These are phyloP conservation scores for Diceros bicornis DNA, from an alignment of 2,797 vertebrate species.

Conservation along the genomic window DNA sequence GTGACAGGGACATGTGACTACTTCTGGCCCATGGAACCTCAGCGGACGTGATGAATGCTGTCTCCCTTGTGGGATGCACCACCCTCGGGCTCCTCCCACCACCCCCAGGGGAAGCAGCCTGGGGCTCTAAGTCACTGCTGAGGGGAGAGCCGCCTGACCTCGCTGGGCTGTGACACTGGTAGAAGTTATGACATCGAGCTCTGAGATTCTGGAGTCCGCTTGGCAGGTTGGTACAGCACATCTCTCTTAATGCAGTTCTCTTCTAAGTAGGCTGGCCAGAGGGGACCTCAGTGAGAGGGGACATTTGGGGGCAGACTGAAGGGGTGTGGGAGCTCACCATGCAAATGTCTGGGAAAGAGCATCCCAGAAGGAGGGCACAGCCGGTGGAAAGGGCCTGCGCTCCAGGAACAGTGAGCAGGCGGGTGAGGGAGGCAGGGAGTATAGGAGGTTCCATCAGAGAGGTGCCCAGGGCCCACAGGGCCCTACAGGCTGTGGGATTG, in stretches of 20 bases:
- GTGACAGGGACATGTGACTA: accelerated
- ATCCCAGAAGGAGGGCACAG: background rate
- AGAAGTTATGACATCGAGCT: accelerated
- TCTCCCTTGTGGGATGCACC: accelerated
- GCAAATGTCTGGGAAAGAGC: background rate
- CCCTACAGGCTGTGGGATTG: background rate
- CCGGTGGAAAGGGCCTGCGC: background rate
- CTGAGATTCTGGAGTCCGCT: background rate
- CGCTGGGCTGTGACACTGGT: accelerated
- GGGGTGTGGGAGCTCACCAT: background rate
- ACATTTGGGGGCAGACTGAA: background rate
- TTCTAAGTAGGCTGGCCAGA: background rate
- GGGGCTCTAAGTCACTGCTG: background rate
- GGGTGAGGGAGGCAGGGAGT: no score
- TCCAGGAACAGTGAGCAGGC: background rate
- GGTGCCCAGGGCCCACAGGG: background rate
- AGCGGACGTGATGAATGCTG: accelerated
- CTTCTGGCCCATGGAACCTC: background rate
- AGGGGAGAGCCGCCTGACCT: background rate
- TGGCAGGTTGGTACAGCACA: background rate
- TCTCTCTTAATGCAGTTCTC: accelerated
- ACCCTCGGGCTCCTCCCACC: no score
- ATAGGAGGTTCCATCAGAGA: accelerated
- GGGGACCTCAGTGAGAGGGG: no score
- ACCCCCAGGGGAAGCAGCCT: no score